Evolutionary conservation across 1,140 invertebrate genomes (phyloP).

Genomic region (Cydia strobilella): DNA sequence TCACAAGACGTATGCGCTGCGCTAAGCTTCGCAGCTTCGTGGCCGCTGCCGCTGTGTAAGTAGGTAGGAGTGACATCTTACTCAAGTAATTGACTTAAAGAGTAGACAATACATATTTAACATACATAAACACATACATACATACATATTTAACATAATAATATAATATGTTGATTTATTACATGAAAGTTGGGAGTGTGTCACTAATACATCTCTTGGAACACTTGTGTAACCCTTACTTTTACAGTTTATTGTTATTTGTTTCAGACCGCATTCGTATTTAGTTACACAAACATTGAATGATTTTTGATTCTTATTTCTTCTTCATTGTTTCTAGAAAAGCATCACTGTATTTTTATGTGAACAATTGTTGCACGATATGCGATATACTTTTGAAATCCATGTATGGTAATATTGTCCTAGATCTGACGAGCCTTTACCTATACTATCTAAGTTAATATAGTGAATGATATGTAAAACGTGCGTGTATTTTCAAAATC

Average conservation of each 20-base stretch:
- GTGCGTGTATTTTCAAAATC: neutral
- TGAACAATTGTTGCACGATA: neutral
- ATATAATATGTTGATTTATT: neutral
- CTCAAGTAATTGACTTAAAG: neutral
- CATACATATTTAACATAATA: neutral
- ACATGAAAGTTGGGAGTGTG: conserved; percentile 12
- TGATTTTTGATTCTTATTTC: too few relatives aligned
- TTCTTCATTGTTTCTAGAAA: too few relatives aligned
- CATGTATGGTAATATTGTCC: neutral
- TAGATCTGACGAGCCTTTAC: neutral
- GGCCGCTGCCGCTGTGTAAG: too few relatives aligned
- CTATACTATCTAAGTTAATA: neutral
- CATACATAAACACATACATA: too few relatives aligned
- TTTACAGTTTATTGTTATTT: neutral
- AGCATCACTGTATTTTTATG: neutral
- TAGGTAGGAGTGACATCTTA: too few relatives aligned
- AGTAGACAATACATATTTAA: neutral
- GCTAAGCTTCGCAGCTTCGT: too few relatives aligned
- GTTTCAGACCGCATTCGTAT: neutral
- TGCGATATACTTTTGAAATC: neutral
- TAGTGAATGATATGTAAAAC: neutral
- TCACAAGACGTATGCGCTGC: neutral
- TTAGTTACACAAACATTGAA: neutral
- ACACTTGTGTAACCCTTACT: neutral
- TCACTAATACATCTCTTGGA: conserved; percentile 1